phyloP scores from a whole-genome alignment of 2,113 vertebrate genomes.

The Oryzias woworae region DNA sequence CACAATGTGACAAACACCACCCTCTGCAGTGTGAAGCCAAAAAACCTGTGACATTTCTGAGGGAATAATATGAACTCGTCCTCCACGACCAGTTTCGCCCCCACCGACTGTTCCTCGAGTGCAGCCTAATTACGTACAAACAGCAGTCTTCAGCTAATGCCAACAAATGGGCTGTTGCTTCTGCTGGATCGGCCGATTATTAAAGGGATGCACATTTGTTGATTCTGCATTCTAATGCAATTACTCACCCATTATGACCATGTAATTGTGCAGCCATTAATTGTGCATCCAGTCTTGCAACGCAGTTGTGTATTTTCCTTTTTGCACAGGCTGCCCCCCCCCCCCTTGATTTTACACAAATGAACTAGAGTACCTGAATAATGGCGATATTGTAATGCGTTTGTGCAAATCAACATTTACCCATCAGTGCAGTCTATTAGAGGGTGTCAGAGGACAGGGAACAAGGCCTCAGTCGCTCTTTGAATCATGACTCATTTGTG shows the following conservation, averaged over 20 bases:
- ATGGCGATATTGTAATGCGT: slow-evolving; percentile 36
- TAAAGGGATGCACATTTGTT: slow-evolving; percentile 61
- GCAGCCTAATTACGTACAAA: slow-evolving; percentile 67
- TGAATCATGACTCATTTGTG: slow-evolving; percentile 69
- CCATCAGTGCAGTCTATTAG: slow-evolving; percentile 38
- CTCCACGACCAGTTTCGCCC: slow-evolving; percentile 60
- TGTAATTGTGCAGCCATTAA: slow-evolving; percentile 70
- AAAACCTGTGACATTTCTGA: slow-evolving; percentile 67
- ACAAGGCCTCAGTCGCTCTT: slow-evolving; percentile 49
- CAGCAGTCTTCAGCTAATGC: slow-evolving; percentile 58
- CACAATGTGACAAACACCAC: slow-evolving; percentile 64
- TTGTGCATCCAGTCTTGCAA: slow-evolving; percentile 52
- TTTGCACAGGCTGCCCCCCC: background rate
- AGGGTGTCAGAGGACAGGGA: slow-evolving; percentile 55
- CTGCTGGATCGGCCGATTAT: slow-evolving; percentile 55
- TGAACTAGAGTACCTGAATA: slow-evolving; percentile 37
- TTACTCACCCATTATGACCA: slow-evolving; percentile 71
- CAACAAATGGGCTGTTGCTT: slow-evolving; percentile 53
- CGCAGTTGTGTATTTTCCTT: background rate
- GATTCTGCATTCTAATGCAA: slow-evolving; percentile 66
- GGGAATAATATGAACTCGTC: slow-evolving; percentile 65
- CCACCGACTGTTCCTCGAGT: slow-evolving; percentile 57
- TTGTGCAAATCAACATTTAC: slow-evolving; percentile 57
- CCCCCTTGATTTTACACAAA: slow-evolving; percentile 29
- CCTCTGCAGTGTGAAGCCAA: slow-evolving; percentile 61